Conservation (phyloP, 2,113 vertebrate genomes). For the Alaudala cheleensis region DNA sequence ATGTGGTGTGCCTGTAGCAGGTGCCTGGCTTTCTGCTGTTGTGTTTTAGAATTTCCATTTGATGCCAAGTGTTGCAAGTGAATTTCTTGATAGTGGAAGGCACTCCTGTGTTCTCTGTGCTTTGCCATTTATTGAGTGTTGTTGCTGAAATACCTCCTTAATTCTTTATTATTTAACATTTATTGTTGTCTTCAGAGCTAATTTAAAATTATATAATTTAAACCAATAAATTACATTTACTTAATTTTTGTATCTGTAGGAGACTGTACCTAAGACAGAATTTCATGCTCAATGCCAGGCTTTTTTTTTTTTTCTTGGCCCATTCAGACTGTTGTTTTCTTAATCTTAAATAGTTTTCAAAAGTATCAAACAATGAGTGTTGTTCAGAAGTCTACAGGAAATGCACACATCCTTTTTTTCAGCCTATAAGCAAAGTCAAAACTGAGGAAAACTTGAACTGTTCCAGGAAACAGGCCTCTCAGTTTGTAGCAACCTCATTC, state of each 20-base stretch:
- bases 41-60: background rate
- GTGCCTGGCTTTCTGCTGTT: background rate
- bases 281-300: background rate
- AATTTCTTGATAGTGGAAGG: background rate
- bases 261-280: background rate
- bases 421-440: background rate
- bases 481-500: background rate
- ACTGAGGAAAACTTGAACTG: background rate
- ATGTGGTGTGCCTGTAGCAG: background rate
- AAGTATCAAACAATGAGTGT: background rate
- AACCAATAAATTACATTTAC: background rate
- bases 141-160: background rate
- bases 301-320: background rate
- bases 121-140: background rate
- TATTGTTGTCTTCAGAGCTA: background rate
- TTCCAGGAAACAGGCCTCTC: background rate
- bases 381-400: constrained; percentile 8
- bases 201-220: background rate
- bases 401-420: background rate
- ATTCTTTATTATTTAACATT: background rate
- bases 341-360: background rate
- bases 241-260: background rate
- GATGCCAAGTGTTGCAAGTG: background rate
- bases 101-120: background rate
- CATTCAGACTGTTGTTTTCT: background rate